Evolutionary conservation across 2,888 invertebrate genomes (phyloP).

Genomic region (Drosophila histrio): DNA sequence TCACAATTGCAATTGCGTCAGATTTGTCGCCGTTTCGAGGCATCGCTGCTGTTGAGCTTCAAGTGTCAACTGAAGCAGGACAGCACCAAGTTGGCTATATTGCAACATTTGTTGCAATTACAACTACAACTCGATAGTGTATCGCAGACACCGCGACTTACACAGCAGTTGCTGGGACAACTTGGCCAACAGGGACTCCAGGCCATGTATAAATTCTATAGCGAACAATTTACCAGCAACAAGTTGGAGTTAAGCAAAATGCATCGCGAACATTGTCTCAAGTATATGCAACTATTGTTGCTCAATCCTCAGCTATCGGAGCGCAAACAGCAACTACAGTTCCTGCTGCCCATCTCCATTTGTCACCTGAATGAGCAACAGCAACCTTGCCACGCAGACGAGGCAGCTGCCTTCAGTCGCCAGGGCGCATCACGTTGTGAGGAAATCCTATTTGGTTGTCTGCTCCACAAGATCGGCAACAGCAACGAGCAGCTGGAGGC

Average conservation of each 20-base stretch:
- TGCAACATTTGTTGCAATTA: constrained; percentile 19
- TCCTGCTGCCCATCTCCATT: constrained; percentile 16
- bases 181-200: constrained; percentile 8
- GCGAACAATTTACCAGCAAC: neutral
- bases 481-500: neutral
- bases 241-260: constrained; percentile 7
- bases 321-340: constrained; percentile 20
- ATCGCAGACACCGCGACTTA: constrained; percentile 26
- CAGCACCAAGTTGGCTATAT: constrained; percentile 28
- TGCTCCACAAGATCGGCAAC: constrained; percentile 28
- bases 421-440: constrained; percentile 42
- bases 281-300: constrained; percentile 48
- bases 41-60: constrained; percentile 28
- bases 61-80: constrained; percentile 18
- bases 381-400: constrained; percentile 27
- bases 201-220: constrained; percentile 41
- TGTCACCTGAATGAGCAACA: constrained; percentile 39
- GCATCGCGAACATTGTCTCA: constrained; percentile 40
- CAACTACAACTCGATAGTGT: constrained; percentile 29
- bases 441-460: constrained; percentile 40
- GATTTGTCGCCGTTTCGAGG: constrained; percentile 39
- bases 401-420: constrained; percentile 50
- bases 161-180: constrained; percentile 15
- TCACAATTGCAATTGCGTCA: constrained; percentile 23
- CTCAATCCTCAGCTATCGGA: constrained; percentile 5